Conservation (phyloP, 2,888 invertebrate genomes). For the Helleia helle region DNA sequence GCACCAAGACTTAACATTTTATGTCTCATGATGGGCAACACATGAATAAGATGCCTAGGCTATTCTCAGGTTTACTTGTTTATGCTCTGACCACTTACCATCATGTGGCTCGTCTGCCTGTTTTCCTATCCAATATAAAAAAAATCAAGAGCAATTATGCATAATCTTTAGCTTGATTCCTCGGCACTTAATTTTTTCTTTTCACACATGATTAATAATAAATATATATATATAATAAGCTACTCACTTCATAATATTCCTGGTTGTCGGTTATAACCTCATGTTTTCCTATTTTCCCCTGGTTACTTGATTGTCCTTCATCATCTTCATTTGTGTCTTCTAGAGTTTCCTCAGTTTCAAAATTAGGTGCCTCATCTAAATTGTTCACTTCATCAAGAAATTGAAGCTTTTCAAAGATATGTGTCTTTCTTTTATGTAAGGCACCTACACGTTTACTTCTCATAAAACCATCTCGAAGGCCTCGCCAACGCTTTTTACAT, state of each 20-base stretch:
- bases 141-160: too few species aligned
- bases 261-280: slow-evolving; percentile 62
- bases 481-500: slow-evolving; percentile 72
- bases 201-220: too few species aligned
- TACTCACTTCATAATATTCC: slow-evolving; percentile 59
- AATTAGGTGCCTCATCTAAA: slow-evolving; percentile 21
- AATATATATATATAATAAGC: too few species aligned
- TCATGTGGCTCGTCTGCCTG: too few species aligned
- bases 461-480: slow-evolving; percentile 68
- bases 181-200: too few species aligned
- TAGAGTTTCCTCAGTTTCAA: slow-evolving; percentile 2
- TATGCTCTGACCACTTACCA: too few species aligned
- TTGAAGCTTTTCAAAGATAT: slow-evolving; percentile 49
- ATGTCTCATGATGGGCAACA: too few species aligned
- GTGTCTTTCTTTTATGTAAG: slow-evolving; percentile 44
- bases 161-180: too few species aligned
- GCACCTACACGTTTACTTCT: slow-evolving; percentile 58
- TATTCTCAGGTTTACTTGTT: too few species aligned
- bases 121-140: too few species aligned
- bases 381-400: slow-evolving; percentile 38
- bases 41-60: too few species aligned
- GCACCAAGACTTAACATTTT: too few species aligned
- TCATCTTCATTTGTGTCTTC: slow-evolving; percentile 6
- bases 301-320: slow-evolving; percentile 21
- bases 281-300: slow-evolving; percentile 27